phyloP scores from a whole-genome alignment of 2,888 invertebrate genomes.

The Stenodera caucasica region DNA sequence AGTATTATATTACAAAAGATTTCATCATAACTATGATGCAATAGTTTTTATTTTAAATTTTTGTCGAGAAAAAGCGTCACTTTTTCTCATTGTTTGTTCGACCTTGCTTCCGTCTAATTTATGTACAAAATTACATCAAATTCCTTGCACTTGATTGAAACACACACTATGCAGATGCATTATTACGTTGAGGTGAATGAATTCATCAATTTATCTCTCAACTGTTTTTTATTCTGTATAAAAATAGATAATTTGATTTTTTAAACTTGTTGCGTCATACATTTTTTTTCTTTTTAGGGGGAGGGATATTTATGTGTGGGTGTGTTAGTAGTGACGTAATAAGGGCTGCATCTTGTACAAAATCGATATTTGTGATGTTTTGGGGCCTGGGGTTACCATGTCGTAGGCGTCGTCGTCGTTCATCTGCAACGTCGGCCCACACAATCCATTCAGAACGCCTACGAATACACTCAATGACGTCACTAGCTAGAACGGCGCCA shows the following conservation, averaged over 20 bases:
- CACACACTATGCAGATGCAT: background rate
- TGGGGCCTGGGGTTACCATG: conserved; percentile 40
- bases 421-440: conserved; percentile 50
- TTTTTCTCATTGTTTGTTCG: conserved; percentile 17
- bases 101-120: conserved; percentile 16
- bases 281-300: no score
- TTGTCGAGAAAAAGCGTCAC: conserved; percentile 6
- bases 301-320: conserved; percentile 6
- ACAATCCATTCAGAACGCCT: conserved; percentile 50
- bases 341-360: conserved; percentile 17
- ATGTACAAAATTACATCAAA: conserved; percentile 9
- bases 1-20: conserved; percentile 12
- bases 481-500: conserved; percentile 58
- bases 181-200: background rate
- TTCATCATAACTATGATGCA: conserved; percentile 16
- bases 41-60: conserved; percentile 2
- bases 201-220: background rate
- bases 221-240: background rate
- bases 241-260: no score
- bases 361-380: conserved; percentile 41
- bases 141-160: conserved; percentile 18
- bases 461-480: conserved; percentile 67
- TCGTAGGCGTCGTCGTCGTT: conserved; percentile 37
- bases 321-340: conserved; percentile 23
- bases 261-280: conserved; percentile 22